A percentile compares a stretch with the other conserved stretches of the same genome.
phyloP scores from a whole-genome alignment of 2,888 invertebrate species.

The Polylopha cassiicola region DNA sequence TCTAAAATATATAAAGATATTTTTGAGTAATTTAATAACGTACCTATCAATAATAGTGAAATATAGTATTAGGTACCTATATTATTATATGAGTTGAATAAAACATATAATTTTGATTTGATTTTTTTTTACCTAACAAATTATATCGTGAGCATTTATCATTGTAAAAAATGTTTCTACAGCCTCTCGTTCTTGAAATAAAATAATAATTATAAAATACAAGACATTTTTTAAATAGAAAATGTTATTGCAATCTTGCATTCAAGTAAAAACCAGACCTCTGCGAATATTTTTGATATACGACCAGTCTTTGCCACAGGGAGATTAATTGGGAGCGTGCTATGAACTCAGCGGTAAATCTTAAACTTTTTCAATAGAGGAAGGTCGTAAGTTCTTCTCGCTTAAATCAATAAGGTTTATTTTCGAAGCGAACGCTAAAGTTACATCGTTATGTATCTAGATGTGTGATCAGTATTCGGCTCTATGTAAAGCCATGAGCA shows the following conservation, averaged over 20 bases:
- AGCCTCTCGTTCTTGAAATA: too few species aligned
- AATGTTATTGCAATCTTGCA: slow-evolving; percentile 4
- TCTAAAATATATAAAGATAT: too few species aligned
- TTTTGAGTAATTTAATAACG: too few species aligned
- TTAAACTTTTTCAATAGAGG: slow-evolving; percentile 5
- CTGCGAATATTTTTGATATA: slow-evolving; percentile 32
- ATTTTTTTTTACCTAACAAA: too few species aligned
- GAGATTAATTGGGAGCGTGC: slow-evolving; percentile 36
- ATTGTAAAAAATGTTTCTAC: too few species aligned
- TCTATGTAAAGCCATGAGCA: slow-evolving; percentile 4
- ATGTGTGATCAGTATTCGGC: not conserved
- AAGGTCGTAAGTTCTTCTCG: too few species aligned
- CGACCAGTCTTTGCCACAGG: slow-evolving; percentile 26
- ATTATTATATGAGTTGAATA: too few species aligned
- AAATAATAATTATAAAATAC: too few species aligned
- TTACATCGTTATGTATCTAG: not conserved
- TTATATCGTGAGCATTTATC: too few species aligned
- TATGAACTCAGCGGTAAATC: slow-evolving; percentile 36
- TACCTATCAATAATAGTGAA: too few species aligned
- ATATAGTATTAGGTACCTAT: too few species aligned
- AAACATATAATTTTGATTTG: too few species aligned
- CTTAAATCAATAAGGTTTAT: not conserved
- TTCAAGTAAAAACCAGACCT: slow-evolving; percentile 23
- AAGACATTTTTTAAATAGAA: not conserved
- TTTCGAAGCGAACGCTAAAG: not conserved